Percentiles rank a stretch among this genome's conserved stretches.
phyloP scores from a whole-genome alignment of 2,888 invertebrate species.

The Latheticus oryzae region DNA sequence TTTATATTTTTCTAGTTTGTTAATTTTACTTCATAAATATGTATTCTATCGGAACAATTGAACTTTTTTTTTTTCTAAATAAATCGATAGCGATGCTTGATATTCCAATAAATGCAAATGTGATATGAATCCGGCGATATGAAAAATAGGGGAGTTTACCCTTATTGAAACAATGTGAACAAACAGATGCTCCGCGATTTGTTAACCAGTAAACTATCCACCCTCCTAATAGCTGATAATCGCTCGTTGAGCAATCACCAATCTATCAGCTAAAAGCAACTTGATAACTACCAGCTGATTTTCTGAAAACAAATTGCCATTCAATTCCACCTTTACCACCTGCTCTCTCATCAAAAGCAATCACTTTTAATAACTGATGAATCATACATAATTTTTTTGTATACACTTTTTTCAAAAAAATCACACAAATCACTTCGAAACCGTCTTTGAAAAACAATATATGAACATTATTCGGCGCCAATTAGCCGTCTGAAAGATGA shows the following conservation, averaged over 20 bases:
- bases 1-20: too few species aligned
- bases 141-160: slow-evolving; percentile 48
- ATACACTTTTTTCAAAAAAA: not conserved
- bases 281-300: slow-evolving; percentile 39
- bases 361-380: slow-evolving; percentile 7
- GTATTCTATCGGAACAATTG: too few species aligned
- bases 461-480: slow-evolving; percentile 53
- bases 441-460: slow-evolving; percentile 43
- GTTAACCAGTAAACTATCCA: slow-evolving; percentile 46
- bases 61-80: too few species aligned
- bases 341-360: slow-evolving; percentile 30
- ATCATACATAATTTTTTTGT: slow-evolving; percentile 6
- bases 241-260: slow-evolving; percentile 37
- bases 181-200: slow-evolving; percentile 53
- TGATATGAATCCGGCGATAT: too few species aligned
- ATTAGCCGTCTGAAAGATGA: slow-evolving; percentile 64
- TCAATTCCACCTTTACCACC: slow-evolving; percentile 15
- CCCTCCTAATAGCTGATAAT: slow-evolving; percentile 43
- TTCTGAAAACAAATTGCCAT: slow-evolving; percentile 32
- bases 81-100: too few species aligned
- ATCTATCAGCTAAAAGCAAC: slow-evolving; percentile 32
- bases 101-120: too few species aligned
- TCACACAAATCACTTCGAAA: slow-evolving; percentile 43
- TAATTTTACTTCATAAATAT: too few species aligned
- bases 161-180: slow-evolving; percentile 57